Conservation (phyloP, 2,888 invertebrate species). For the Dolichomitus sp. region DNA sequence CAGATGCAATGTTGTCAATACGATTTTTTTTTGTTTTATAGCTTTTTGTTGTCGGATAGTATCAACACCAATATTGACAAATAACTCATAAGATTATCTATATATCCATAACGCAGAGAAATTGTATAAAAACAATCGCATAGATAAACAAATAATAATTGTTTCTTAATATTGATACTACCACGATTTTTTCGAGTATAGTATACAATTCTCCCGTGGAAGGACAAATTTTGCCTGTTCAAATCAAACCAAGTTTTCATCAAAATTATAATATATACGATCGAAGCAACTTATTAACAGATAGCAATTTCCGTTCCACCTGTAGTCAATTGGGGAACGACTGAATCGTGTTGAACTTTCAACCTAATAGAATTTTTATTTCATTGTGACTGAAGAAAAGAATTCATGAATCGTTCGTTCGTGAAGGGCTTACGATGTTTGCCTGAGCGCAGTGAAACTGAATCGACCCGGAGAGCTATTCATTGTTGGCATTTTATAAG, state of each 20-base stretch:
- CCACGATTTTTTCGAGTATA: too few relatives aligned
- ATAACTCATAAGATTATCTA: too few relatives aligned
- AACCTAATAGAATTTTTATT: neutral
- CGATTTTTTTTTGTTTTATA: neutral
- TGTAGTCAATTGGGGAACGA: neutral
- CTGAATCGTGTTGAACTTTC: neutral
- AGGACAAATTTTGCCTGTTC: too few relatives aligned
- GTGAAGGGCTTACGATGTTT: neutral
- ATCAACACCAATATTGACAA: too few relatives aligned
- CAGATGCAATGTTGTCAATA: conserved; percentile 11
- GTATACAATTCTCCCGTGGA: too few relatives aligned
- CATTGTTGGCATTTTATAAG: conserved; percentile 41
- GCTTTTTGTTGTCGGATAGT: neutral
- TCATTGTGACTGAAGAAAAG: neutral
- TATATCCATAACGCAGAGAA: too few relatives aligned
- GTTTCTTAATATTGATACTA: too few relatives aligned
- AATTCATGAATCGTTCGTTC: neutral
- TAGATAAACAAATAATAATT: too few relatives aligned
- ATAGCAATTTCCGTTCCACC: neutral
- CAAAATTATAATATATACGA: too few relatives aligned
- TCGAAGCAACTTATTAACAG: neutral
- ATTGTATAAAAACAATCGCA: too few relatives aligned
- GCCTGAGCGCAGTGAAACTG: conserved; percentile 7
- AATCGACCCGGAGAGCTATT: conserved; percentile 45
- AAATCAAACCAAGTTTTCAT: too few relatives aligned